Base-by-base conservation (phyloP, 2,888 invertebrate genomes). In the Embidobia sp. region DNA sequence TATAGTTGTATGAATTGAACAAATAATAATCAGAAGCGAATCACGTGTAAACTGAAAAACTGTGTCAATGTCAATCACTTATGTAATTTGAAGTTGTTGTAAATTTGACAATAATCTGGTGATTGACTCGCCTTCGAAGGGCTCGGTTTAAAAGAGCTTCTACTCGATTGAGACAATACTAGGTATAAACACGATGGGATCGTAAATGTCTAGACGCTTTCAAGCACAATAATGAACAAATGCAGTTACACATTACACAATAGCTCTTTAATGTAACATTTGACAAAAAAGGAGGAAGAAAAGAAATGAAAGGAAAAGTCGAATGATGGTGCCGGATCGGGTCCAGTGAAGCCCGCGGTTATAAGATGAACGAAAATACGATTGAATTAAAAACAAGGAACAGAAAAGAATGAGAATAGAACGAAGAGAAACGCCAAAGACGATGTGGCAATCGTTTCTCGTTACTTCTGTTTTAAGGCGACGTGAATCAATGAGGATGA, bases 131-230 rank as follows among this genome's bases (percentile, higher is more conserved):
- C 69, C 80, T 81, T 77, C 76, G 78, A 79, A 80, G 67, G 74
- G 79, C 80, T 83, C 77, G 63, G 67, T 79, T 77, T 80, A 81
- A 81, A 69, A 76, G 73, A 81, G 79, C 78, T 64, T 64, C 79
- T 81, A 82, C 70, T 79, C 70, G 80, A 81, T 79, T 82, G 79
- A 81, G 80, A 80, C 77, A 77, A 78, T 55, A 61, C 78, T 80
- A 79, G 44, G 27, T 64, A 59, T 77, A 77, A 77, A 77, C 59
- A 77, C 70, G 76, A 63, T 66, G 59, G 70, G 70, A 59, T 70
- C 18, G 15, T 74, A 74, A 66, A 74, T 70, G 42, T 75, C 53
- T 64, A 72, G 31, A 40, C 64, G 27, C 57, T 64, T 63, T 42
- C 27, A 64, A 63, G 61, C 61, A 63, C 48, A 59, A 74, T 66